Percentiles rank a stretch among this genome's conserved stretches.
Evolutionary conservation across 23 tunicate species (phyloP).

Genomic region (Styela plicata): DNA sequence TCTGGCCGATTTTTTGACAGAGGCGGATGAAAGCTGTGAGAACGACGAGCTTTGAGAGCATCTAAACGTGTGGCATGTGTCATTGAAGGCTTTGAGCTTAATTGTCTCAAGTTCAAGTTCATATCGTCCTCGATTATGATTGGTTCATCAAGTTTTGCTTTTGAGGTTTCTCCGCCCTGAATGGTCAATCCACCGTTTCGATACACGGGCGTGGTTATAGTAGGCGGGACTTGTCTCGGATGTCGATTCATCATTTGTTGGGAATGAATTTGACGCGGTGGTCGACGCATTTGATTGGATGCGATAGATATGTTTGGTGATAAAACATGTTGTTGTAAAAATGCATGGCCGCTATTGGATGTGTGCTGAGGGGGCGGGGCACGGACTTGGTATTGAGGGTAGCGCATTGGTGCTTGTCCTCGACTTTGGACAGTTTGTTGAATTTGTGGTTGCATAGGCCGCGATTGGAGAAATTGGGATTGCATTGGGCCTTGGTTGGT

Average conservation of each 20-base stretch:
- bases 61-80: background rate
- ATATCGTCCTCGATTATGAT: constrained; percentile 28
- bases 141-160: constrained; percentile 15
- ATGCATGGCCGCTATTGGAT: background rate
- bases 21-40: constrained; percentile 30
- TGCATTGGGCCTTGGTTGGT: background rate
- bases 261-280: background rate
- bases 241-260: background rate
- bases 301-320: background rate
- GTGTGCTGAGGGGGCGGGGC: background rate
- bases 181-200: constrained; percentile 25
- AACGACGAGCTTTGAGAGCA: background rate
- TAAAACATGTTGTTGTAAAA: background rate
- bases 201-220: background rate
- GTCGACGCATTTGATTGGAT: too few relatives aligned
- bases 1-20: constrained; percentile 15
- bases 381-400: background rate
- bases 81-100: background rate
- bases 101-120: background rate
- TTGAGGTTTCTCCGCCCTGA: background rate
- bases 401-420: background rate
- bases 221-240: background rate
- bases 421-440: background rate
- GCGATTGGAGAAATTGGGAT: background rate
- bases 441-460: background rate